Base-by-base conservation (phyloP, 2,888 invertebrate species). In the Apamea monoglypha region DNA sequence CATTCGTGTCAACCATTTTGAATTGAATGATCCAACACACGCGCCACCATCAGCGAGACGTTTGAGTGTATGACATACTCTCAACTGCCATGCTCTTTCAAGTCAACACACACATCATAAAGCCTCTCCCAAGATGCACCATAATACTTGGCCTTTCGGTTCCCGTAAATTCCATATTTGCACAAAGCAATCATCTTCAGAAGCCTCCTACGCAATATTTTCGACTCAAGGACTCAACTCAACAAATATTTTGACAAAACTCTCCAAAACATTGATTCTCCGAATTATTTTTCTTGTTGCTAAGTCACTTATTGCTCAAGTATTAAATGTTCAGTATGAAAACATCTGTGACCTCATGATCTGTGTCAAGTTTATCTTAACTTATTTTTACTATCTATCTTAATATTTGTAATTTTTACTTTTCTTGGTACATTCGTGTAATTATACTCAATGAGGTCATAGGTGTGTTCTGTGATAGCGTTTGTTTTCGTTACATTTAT, bases 401-500 rank as follows among this genome's bases (percentile, higher is more conserved):
- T 40, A 71, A 50, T 80, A 75, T 75, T 74, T 70, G 18, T 74
- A 63, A 2, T 81, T 80, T 77, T 66, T 64, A 29, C 50, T 72
- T 63, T 74, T 81, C 67, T 61, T 76, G 50, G 61, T 63, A 67
- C 21, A 69, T 75, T 78, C 63, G n/a, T 89, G 88, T 89, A 83
- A 89, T 89, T 89, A 74, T 56, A 2, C 56, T 69, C 61, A 87
- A 88, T 89, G 88, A 86, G 88, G 86, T 89, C 82, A 83, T 83
- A 89, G 80, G 89, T 82, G 73, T 50, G 12, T 66, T 68, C 76
- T 68, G 29, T 74, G 78, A 82, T 83, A 82, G 40, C 63, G 18
- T 68, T 64, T 87, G 85, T 84, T 78, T 84, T 81, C 21, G 53
- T 72, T 14, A 68, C 14, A 14, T 59, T 71, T 53, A 32, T 67